Base-by-base conservation (phyloP, 1,140 invertebrate genomes). In the Xylocopa sonorina region DNA sequence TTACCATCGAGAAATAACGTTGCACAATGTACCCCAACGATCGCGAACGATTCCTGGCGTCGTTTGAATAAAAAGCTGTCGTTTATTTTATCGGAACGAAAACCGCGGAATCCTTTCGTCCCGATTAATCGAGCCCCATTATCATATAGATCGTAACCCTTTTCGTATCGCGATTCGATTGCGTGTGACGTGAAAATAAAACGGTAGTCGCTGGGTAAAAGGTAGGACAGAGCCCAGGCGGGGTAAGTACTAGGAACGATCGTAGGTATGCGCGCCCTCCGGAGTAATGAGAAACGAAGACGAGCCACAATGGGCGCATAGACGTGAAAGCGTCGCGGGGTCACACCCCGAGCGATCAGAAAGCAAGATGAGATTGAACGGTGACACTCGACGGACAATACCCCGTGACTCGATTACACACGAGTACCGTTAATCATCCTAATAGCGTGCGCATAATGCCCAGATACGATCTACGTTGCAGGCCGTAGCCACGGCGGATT, bases 401-500 rank as follows among this genome's bases (percentile, higher is more conserved):
- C 68, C 75, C 74, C 48, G 63, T 73, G 83, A 62, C 82, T 85
- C 82, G 82, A 84, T 85, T 85, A 85, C 83, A 76, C 82, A 41
- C 82, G 66, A 81, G 78, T 83, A 84, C 72, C 63, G 79, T 77
- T 86, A 85, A 85, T 85, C 83, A 85, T 84, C 77, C 67, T 85
- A 85, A 85, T 85, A 81, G 78, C 64, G 73, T 51, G 67, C 29
- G 63, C 80, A 86, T 86, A 86, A 86, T 85, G 53, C 38, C n/a
- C 34, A 68, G 84, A 86, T 86, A 85, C 75, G 76, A 85, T 86
- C 83, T 81, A 41, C 64, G 48, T 21, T 81, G n/a, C n/a, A n/a
- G n/a, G n/a, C 64, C 29, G 21, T 18, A 21, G 16, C 50, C 74
- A 60, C 64, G 58, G 63, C 50, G 64, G 82, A 84, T 83, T 80